These are phyloP conservation scores for Iphiclides podalirius DNA, from an alignment of 2,888 invertebrate species.

Conservation along the genomic window DNA sequence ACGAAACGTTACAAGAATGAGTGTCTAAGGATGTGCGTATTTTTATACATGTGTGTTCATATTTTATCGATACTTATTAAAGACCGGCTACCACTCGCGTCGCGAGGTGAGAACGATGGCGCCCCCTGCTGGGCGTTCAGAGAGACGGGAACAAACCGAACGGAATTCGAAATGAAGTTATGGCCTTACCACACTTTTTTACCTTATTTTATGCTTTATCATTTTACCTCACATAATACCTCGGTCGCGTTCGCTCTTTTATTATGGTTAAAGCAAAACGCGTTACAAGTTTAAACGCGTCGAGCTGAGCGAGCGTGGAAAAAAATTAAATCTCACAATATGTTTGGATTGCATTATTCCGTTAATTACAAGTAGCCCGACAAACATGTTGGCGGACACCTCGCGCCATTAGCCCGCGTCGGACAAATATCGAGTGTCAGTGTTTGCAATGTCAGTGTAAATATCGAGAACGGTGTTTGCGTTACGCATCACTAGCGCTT, in stretches of 20 bases:
- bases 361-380: constrained; percentile 67
- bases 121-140: constrained; percentile 73
- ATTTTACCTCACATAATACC: constrained; percentile 62
- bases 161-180: constrained; percentile 78
- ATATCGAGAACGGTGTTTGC: constrained; percentile 75
- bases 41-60: constrained; percentile 74
- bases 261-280: constrained; percentile 30
- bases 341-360: constrained; percentile 25
- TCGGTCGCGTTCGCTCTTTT: constrained; percentile 50
- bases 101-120: constrained; percentile 79
- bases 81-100: constrained; percentile 78
- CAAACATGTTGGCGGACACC: constrained; percentile 55
- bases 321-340: constrained; percentile 11
- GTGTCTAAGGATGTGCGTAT: constrained; percentile 74
- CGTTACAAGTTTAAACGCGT: constrained; percentile 8
- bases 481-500: constrained; percentile 78
- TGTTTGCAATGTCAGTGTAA: constrained; percentile 70
- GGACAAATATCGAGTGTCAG: constrained; percentile 71
- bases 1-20: constrained; percentile 44
- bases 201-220: constrained; percentile 55
- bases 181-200: constrained; percentile 66
- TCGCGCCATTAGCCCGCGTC: constrained; percentile 70
- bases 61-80: constrained; percentile 80
- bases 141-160: constrained; percentile 70
- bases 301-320: background rate